These are phyloP conservation scores for Anabacerthia variegaticeps DNA, from an alignment of 2,797 vertebrate species.

Conservation along the genomic window DNA sequence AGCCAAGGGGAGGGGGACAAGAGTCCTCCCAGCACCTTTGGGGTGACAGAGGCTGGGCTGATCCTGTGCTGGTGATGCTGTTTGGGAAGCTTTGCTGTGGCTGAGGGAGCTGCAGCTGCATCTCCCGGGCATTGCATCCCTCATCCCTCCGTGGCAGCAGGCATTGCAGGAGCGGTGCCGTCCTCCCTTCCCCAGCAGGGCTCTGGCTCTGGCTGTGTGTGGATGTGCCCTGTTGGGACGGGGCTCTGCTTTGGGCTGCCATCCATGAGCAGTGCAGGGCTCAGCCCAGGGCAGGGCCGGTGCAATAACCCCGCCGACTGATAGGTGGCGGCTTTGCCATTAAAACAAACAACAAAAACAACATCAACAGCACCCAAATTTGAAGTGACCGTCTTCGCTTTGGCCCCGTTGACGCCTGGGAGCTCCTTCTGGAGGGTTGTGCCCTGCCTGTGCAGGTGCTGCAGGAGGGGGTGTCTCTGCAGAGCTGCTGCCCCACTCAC, in stretches of 20 bases:
- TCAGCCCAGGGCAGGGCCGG: not conserved
- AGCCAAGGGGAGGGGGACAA: not conserved
- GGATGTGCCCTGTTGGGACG: not conserved
- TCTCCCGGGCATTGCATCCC: not conserved
- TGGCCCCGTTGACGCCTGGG: not conserved
- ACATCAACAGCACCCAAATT: not conserved
- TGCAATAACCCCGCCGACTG: constrained; percentile 41
- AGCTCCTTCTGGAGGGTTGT: not conserved
- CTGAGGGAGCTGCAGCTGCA: not conserved
- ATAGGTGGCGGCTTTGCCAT: constrained; percentile 72
- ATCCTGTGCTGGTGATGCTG: not conserved
- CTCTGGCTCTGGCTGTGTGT: not conserved
- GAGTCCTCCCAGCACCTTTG: not conserved
- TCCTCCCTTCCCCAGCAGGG: not conserved
- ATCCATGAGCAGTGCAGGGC: not conserved
- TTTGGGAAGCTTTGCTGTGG: not conserved
- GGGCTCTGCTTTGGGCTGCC: not conserved
- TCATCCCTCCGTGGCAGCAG: not conserved
- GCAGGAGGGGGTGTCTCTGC: not conserved
- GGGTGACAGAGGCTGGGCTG: not conserved
- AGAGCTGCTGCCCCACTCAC: not conserved
- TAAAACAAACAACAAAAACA: constrained; percentile 13
- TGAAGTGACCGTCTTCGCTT: not conserved
- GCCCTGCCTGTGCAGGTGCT: not conserved
- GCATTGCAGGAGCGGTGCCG: not conserved